Base-by-base conservation (phyloP, 2,113 vertebrate genomes). In the Alligator mississippiensis region DNA sequence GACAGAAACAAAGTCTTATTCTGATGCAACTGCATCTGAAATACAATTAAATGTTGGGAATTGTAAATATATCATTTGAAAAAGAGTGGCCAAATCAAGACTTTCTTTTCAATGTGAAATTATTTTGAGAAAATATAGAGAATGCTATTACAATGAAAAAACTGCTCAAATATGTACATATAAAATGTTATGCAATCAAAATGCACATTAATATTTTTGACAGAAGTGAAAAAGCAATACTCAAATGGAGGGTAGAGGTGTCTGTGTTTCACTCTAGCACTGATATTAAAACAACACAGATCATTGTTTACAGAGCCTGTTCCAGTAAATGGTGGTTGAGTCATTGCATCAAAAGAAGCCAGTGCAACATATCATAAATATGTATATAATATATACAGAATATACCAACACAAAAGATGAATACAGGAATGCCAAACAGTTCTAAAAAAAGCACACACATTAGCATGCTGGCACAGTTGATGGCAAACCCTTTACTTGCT, bases 401-500 rank as follows among this genome's bases (percentile, higher is more conserved):
- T 60, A 87, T 11, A 96, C 79, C 84, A 94, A 88, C 95, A 97
- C 87, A 90, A 76, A 85, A 80, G 74, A 60, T 15, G 0, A 87
- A 64, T 3, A 76, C 78, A 94, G 61, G 60, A 58, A 21, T 21
- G 89, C 17, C 63, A 93, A 89, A 30, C 68, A 5, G 22, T 88
- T 80, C 59, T 79, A 80, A 72, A 87, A 91, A 63, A 95, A 86
- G 90, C 1, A 95, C 92, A 97, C 95, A 95, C n/a, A 95, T 78
- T 24, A 82, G 93, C 98, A 98, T 98, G 98, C 98, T 95, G 84
- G 90, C 93, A 97, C 77, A 85, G 81, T 89, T 64, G 54, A 95
- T 22, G 86, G 97, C 98, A 98, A 98, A 98, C 97, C 97, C 96
- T 97, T 97, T 95, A 94, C 97, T 93, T 93, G 97, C 47, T 0